Base-by-base conservation (phyloP, 2,113 vertebrate species). In the Apaloderma vittatum region DNA sequence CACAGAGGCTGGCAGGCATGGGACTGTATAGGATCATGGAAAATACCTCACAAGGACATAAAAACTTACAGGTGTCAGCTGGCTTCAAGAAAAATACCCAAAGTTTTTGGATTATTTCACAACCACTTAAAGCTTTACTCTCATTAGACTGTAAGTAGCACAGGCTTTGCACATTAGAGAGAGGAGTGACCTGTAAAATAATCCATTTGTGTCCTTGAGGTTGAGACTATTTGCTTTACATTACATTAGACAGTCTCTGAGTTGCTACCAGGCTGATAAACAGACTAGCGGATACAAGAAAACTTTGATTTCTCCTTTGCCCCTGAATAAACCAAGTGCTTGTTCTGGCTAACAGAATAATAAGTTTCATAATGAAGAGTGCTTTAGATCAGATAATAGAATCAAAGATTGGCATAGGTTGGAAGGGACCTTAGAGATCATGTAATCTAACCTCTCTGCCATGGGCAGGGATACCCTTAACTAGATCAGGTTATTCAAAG, bases 111-210 rank as follows among this genome's bases (percentile, higher is more conserved):
- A 66, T 45, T 4, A 27, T 72, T 84, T 66, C 61, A 58, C 65
- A 67, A 8, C 8, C 49, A 23, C 1, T 2, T 29, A 59, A 73
- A 72, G 17, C 11, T 76, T 76, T 72, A 16, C 32, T 85, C 58
- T n/a, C 2, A 0, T 40, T 45, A 71, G 29, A 7, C 36, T 1
- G 0, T 17, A 59, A 74, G 51, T 20, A 55, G 12, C 6, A 4
- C 1, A 15, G 11, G 2, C 68, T 83, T 86, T 86, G 9, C 9
- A 46, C 9, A 11, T 55, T 21, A 66, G 22, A 55, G 14, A 48
- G 48, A 40, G 13, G 2, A 34, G 3, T 10, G 55, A 70, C 6
- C 30, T 73, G 29, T 55, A 80, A 79, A 70, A n/a, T 12, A 65
- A 65, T 21, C 26, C 24, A 11, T 20, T 46, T 57, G 7, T 36